These are phyloP conservation scores for Notolabrus celidotus DNA, from an alignment of 2,797 vertebrate species.

Conservation along the genomic window DNA sequence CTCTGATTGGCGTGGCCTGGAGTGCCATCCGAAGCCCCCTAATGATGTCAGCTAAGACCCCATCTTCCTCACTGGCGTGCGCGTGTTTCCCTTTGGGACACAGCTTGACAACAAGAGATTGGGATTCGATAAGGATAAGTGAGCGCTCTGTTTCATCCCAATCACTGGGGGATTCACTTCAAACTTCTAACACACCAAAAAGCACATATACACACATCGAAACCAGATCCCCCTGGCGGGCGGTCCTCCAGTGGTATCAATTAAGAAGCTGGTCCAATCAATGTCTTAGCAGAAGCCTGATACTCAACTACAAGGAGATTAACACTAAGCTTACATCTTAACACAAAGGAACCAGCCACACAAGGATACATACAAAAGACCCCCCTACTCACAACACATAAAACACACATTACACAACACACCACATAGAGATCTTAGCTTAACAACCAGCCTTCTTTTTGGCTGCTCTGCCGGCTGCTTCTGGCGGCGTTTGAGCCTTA, in stretches of 20 bases:
- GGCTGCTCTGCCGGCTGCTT: conserved; percentile 50
- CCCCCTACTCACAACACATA: conserved; percentile 41
- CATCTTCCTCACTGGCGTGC: conserved; percentile 50
- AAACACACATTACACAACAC: conserved; percentile 50
- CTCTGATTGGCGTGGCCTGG: conserved; percentile 42
- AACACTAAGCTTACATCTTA: conserved; percentile 74
- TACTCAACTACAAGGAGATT: conserved; percentile 79
- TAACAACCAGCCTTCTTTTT: conserved; percentile 40
- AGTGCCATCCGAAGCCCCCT: conserved; percentile 48
- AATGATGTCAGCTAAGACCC: conserved; percentile 58
- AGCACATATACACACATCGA: conserved; percentile 45
- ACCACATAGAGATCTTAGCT: conserved; percentile 53
- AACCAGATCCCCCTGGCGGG: conserved; percentile 50
- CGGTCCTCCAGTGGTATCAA: conserved; percentile 80
- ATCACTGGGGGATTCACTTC: conserved; percentile 73
- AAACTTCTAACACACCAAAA: conserved; percentile 61
- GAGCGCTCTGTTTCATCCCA: conserved; percentile 75
- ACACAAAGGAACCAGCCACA: conserved; percentile 57
- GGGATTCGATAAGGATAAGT: conserved; percentile 81
- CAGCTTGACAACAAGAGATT: conserved; percentile 68
- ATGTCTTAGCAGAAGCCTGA: conserved; percentile 75
- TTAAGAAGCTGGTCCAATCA: conserved; percentile 81
- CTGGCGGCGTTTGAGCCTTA: conserved; percentile 51
- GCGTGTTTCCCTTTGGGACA: conserved; percentile 36
- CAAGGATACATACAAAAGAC: conserved; percentile 50